A percentile compares a stretch with the other conserved stretches of the same genome.
phyloP scores from a whole-genome alignment of 2,113 vertebrate genomes.

The Nematolebias whitei region DNA sequence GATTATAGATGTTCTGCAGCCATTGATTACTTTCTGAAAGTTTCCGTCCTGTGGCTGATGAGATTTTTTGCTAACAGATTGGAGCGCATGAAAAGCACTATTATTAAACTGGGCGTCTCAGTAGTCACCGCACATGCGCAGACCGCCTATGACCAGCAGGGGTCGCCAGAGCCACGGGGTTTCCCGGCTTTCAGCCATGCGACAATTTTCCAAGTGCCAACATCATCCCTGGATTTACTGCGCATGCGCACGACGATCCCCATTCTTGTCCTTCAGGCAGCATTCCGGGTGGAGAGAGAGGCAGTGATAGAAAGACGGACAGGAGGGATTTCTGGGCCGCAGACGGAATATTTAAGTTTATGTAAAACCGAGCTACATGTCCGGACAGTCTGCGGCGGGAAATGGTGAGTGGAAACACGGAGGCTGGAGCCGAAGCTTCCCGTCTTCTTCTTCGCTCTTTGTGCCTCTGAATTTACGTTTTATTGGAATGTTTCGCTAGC shows the following conservation, averaged over 20 bases:
- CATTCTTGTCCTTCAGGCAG: slow-evolving; percentile 76
- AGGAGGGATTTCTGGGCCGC: slow-evolving; percentile 44
- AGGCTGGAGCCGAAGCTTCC: neutral
- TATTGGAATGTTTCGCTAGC: slow-evolving; percentile 63
- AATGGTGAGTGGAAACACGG: slow-evolving; percentile 51
- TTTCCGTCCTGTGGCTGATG: too few relatives aligned
- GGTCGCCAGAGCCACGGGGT: slow-evolving; percentile 26
- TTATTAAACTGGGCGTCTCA: too few relatives aligned
- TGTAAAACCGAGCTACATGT: neutral
- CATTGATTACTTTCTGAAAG: too few relatives aligned
- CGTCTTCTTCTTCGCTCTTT: slow-evolving; percentile 39
- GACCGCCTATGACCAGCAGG: slow-evolving; percentile 27
- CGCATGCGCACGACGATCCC: slow-evolving; percentile 69
- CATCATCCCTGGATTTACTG: slow-evolving; percentile 63
- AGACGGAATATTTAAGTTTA: neutral
- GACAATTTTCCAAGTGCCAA: slow-evolving; percentile 71
- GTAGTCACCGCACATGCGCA: slow-evolving; percentile 4
- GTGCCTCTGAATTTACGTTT: slow-evolving; percentile 58
- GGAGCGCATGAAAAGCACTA: too few relatives aligned
- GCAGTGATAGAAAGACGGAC: slow-evolving; percentile 36
- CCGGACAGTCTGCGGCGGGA: slow-evolving; percentile 10
- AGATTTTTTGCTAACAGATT: too few relatives aligned
- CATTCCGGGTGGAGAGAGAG: slow-evolving; percentile 71
- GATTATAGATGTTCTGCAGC: too few relatives aligned
- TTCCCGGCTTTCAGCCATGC: slow-evolving; percentile 53